These are phyloP conservation scores for Diabrotica balteata DNA, from an alignment of 2,888 invertebrate species.

Conservation along the genomic window DNA sequence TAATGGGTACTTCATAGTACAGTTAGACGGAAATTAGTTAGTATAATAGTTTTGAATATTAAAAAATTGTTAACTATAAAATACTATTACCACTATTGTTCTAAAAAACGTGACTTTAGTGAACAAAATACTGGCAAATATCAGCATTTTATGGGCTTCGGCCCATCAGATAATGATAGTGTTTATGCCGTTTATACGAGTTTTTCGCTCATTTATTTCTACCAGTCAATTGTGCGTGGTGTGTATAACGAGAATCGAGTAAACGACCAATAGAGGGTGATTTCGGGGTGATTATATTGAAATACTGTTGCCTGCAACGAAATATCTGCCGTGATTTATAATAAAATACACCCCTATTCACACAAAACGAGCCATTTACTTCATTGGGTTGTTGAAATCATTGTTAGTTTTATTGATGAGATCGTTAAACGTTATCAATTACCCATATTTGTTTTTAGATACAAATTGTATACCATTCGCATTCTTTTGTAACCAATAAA, in stretches of 20 bases:
- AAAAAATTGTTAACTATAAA: too few species aligned
- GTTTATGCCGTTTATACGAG: slow-evolving; percentile 43
- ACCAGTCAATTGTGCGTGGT: slow-evolving; percentile 53
- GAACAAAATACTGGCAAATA: too few species aligned
- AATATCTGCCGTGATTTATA: slow-evolving; percentile 51
- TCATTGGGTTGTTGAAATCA: slow-evolving; percentile 44
- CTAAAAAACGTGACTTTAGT: too few species aligned
- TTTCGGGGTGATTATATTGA: slow-evolving; percentile 55
- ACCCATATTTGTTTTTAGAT: too few species aligned
- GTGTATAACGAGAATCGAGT: slow-evolving; percentile 51
- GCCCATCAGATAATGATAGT: slow-evolving; percentile 54
- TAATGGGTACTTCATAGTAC: too few species aligned
- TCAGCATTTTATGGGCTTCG: slow-evolving; percentile 49
- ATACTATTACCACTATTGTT: too few species aligned
- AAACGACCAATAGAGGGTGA: slow-evolving; percentile 48
- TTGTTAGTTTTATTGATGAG: slow-evolving; percentile 47
- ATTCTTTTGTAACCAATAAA: not conserved
- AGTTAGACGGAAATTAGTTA: too few species aligned
- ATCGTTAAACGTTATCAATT: slow-evolving; percentile 11
- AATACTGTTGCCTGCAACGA: slow-evolving; percentile 54
- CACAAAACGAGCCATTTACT: slow-evolving; percentile 49
- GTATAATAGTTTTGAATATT: too few species aligned
- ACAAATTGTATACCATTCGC: too few species aligned
- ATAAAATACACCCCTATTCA: slow-evolving; percentile 44
- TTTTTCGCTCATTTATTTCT: slow-evolving; percentile 56